Evolutionary conservation across 1,140 invertebrate genomes (phyloP), one percentile per base, ranked within the genome.

Genomic region (Dendroctonus ponderosae): DNA sequence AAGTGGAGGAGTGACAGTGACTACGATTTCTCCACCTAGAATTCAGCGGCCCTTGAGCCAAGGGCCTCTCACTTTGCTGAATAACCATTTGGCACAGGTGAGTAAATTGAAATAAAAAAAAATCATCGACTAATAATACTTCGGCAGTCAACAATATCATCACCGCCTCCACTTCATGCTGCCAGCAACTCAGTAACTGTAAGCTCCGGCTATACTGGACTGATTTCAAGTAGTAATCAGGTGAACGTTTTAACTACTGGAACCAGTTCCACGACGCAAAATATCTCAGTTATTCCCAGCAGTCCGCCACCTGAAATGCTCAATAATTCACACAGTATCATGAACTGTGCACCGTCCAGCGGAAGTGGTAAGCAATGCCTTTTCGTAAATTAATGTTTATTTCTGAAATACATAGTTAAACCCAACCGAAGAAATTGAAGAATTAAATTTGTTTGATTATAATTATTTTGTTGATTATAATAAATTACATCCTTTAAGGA

Each of bases 1-100:
- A 2, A 86, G 85, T 67, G 84, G 86, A 6, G 86, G 85, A 0
- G 86, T 88, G 0, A 87, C 86, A 0, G 85, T 88, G 4, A 86
- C 83, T 7, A 84, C 85, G 38, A 84, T 82, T 54, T 82, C 82
- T 37, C 81, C 82, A 0, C 79, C 81, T 5, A 80, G 80, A 70
- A 79, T 83, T 46, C 78, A 76, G 52, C 72, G 82, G 48, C 82
- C 82, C 0, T 77, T 79, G 12, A 82, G 81, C 60, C 82, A 83
- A 69, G 82, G 81, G 3, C 81, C 81, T 6, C 76, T 82, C 2
- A 79, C 79, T 15, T 68, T 81, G 37, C 77, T 79, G 62, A 77
- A 77, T 46, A 75, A 73, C 51, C 71, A 75, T 43, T 71, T 70
- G 5, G 75, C 66, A 68, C 75, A 76, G 52, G 74, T 76, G 70